Conservation (phyloP, 2,113 vertebrate genomes). For the Otus sunia region DNA sequence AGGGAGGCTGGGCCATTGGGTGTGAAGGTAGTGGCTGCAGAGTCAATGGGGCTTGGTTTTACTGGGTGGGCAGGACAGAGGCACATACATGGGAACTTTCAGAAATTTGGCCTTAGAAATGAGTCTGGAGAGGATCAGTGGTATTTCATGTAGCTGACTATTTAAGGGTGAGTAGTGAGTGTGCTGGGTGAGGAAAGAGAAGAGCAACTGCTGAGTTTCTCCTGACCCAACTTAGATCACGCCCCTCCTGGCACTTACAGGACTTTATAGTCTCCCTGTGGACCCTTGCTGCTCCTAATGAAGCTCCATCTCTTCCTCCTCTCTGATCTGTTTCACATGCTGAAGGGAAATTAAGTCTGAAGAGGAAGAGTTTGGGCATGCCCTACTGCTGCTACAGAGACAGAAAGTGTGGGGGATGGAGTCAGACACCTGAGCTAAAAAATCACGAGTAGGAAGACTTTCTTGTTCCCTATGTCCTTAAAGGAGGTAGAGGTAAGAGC, state of each 20-base stretch:
- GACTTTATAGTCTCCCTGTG: neutral
- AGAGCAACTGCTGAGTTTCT: neutral
- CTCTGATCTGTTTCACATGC: neutral
- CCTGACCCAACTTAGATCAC: neutral
- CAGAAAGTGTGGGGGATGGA: neutral
- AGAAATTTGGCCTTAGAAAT: neutral
- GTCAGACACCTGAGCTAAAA: neutral
- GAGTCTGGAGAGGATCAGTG: neutral
- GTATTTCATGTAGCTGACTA: neutral
- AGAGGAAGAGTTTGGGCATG: neutral
- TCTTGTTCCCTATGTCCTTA: neutral
- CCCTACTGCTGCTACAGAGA: neutral
- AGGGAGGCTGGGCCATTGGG: neutral
- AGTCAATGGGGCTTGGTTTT: neutral
- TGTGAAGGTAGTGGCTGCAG: neutral
- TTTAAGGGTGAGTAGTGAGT: neutral
- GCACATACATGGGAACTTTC: neutral
- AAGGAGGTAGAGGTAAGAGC: neutral
- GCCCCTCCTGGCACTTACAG: accelerated
- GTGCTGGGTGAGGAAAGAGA: neutral
- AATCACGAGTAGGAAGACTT: neutral
- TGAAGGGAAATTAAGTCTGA: neutral
- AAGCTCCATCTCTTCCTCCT: neutral
- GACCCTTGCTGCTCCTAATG: neutral
- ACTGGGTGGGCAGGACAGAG: neutral